Percentiles rank a stretch among this genome's conserved stretches.
Evolutionary conservation across 2,797 vertebrate genomes (phyloP).

Genomic region (Cyprinella venusta): DNA sequence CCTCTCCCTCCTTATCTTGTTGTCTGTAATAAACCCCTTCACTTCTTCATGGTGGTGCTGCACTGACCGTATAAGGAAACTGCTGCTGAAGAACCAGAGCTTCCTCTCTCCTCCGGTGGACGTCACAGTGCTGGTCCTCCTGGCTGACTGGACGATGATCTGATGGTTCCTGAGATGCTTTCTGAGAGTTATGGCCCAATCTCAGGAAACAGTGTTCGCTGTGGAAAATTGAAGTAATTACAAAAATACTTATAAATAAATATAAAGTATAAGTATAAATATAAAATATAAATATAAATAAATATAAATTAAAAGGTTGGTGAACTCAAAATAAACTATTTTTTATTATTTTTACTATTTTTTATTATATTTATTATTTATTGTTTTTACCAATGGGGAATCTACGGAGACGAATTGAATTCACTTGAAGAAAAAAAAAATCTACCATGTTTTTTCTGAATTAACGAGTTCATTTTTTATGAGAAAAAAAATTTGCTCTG

Average conservation of each 20-base stretch:
- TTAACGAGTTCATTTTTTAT: no score
- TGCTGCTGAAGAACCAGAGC: background rate
- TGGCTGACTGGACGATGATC: background rate
- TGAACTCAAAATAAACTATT: background rate
- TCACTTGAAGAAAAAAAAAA: no score
- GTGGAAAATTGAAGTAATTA: background rate
- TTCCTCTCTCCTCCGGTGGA: background rate
- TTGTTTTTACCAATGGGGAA: background rate
- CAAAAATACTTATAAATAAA: background rate
- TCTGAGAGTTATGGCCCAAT: background rate
- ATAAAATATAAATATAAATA: no score
- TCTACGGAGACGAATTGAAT: no score
- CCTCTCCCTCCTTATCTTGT: background rate
- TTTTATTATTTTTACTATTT: background rate
- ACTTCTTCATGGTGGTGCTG: background rate
- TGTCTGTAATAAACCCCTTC: constrained; percentile 14
- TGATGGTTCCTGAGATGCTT: background rate
- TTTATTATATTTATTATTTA: background rate
- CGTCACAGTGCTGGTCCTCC: background rate
- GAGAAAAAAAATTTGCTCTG: no score
- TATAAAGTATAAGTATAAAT: no score
- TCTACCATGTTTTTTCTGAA: no score
- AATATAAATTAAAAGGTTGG: background rate
- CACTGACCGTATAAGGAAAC: constrained; percentile 32
- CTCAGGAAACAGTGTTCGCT: background rate